Conservation (phyloP, 2,888 invertebrate genomes). For the Noctua pronuba region DNA sequence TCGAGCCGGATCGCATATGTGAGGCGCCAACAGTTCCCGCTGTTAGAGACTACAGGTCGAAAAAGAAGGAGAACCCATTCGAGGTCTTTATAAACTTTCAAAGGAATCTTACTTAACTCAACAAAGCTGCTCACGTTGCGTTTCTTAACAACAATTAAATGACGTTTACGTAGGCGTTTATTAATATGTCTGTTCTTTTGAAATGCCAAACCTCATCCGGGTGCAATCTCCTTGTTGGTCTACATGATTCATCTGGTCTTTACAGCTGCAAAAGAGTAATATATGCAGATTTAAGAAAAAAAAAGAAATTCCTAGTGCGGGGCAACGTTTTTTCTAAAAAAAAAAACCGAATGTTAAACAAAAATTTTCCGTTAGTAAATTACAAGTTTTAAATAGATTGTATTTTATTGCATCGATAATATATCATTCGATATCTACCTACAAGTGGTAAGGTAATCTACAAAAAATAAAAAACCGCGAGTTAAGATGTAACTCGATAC, state of each 20-base stretch:
- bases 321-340: no score
- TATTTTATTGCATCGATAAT: neutral
- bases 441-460: neutral
- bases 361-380: neutral
- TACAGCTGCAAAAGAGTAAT: neutral
- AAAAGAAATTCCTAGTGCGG: no score
- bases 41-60: no score
- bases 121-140: no score
- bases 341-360: neutral
- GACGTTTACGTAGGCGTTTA: conserved; percentile 34
- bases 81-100: no score
- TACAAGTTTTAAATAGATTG: neutral
- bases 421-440: neutral
- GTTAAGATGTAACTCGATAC: neutral
- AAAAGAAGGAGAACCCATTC: no score
- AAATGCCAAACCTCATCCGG: conserved; percentile 52
- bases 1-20: no score
- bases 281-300: neutral
- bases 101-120: no score
- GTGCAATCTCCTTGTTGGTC: conserved; percentile 17
- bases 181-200: conserved; percentile 18
- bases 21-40: no score
- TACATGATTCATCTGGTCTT: conserved; percentile 30
- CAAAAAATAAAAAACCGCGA: neutral
- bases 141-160: neutral